Evolutionary conservation across 1,140 invertebrate genomes (phyloP), one percentile per base, ranked within the genome.

Genomic region (Drosophila triauraria): DNA sequence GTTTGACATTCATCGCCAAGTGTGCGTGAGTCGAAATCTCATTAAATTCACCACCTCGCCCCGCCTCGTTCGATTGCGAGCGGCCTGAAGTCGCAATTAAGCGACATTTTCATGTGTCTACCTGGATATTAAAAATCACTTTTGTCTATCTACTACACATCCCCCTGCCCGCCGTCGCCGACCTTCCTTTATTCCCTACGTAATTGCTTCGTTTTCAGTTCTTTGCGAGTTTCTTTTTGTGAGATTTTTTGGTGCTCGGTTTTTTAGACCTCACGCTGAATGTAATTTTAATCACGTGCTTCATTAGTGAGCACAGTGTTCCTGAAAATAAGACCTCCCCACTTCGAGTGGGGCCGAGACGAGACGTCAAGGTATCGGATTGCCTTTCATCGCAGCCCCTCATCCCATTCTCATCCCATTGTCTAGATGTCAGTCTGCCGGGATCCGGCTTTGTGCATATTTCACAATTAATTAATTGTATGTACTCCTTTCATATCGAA

Each of bases 271-370:
- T 48, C 58, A 30, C 20, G 27, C 40, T 65, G 42, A 65, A 58
- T 82, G 44, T 71, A 63, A 79, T 83, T 79, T 76, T 70, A 83
- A 83, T 76, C 71, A 83, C 61, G 81, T 72, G 80, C 76, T 83
- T 83, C 81, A 83, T 83, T 83, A 83, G 76, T 83, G 74, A 47
- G 46, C 58, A 44, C 50, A 48, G 43, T 32, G 17, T 3, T 68
- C 40, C 62, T 30, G 15, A 67, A 38, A n/a, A 63, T 53, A 32
- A 67, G 46, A 10, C 30, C 32, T 32, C 25, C 13, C 1, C 32
- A 10, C 32, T 27, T 15, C 12, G 40, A 8, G 13, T 12, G 35
- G 35, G 35, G 12, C 35, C 50, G 13, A 43, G 44, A 40, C 32
- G 42, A 35, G 35, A 44, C 38, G 27, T 56, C 35, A 43, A 20